Evolutionary conservation across 2,888 invertebrate species (phyloP), one percentile per base, ranked within the genome.

Genomic region (Pemphredon lugubris): DNA sequence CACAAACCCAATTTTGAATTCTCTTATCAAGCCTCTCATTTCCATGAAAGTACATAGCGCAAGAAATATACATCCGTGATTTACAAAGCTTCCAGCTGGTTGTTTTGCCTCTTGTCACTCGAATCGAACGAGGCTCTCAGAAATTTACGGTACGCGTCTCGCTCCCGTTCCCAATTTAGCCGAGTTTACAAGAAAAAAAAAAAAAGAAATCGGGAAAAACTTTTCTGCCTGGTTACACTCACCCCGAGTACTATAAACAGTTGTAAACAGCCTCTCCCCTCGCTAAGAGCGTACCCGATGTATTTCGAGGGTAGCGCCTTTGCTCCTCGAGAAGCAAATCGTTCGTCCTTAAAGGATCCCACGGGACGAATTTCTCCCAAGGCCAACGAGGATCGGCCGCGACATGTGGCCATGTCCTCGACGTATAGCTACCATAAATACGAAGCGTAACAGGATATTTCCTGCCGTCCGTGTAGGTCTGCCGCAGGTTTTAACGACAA

Each of bases 361-460:
- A 58, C 32, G 59, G 68, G 73, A 75, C 70, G 58, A 66, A 69
- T 72, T 64, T 65, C 53, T 50, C 23, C 16, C 37, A 42, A 54
- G 51, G 61, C 18, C 44, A 51, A 40, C 60, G 40, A 76, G 67
- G 64, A 72, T 64, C 45, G 39, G 21, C 42, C 18, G 47, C 75
- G 69, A 81, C 85, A 85, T 73, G 73, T 79, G 83, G 79, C 64
- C 60, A 70, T 69, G 73, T 82, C 77, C 77, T 79, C 59, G 23
- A 66, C 50, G 48, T 61, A 60, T 53, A 71, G 69, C 57, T 21
- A 67, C 73, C 84, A 73, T 83, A 85, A 85, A 85, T 84, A 84
- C 74, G 66, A 55, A 60, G 58, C 61, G 84, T 82, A 84, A 86
- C 77, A 76, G 80, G 77, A 84, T 84, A 85, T 75, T 84, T 85